Percentiles rank a stretch among this genome's conserved stretches.
Conservation (phyloP, 64 coral and sea anemone genomes). For the Hydrozoanthus tunicans region DNA sequence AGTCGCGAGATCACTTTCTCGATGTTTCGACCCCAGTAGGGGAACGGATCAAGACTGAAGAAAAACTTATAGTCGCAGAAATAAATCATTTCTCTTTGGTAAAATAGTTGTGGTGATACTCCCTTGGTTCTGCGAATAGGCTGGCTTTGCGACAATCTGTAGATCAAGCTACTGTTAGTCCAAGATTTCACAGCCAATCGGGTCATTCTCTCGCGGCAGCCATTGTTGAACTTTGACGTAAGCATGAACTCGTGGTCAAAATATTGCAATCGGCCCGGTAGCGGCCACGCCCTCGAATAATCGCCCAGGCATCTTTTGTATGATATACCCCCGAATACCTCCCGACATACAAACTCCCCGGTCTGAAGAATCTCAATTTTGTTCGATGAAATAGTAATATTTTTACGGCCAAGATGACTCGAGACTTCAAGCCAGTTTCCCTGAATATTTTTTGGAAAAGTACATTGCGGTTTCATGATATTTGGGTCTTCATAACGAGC, state of each 20-base stretch:
- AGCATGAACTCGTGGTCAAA: conserved; percentile 75
- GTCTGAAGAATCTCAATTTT: conserved; percentile 54
- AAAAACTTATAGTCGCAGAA: conserved; percentile 67
- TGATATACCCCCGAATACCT: conserved; percentile 43
- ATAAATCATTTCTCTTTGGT: conserved; percentile 44
- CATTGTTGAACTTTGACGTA: conserved; percentile 57
- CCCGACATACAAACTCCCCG: conserved; percentile 63
- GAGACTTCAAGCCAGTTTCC: conserved; percentile 76
- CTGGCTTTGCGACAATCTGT: conserved; percentile 82
- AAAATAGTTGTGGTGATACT: conserved; percentile 51
- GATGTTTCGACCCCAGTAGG: conserved; percentile 88
- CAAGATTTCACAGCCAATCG: conserved; percentile 62
- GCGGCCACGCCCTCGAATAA: conserved; percentile 70
- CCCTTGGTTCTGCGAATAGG: not conserved
- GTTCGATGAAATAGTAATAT: conserved; percentile 29
- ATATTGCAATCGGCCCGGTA: conserved; percentile 60
- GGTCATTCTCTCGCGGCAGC: conserved; percentile 70
- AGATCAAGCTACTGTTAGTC: conserved; percentile 49
- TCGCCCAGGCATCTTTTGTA: conserved; percentile 48
- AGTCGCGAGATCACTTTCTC: conserved; percentile 66
- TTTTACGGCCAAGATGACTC: conserved; percentile 30
- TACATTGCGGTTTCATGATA: conserved; percentile 43
- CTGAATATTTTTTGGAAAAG: conserved; percentile 57
- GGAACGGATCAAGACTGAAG: conserved; percentile 63
- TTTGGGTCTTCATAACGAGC: conserved; percentile 7